Conservation (phyloP, 2,113 vertebrate genomes). For the Alaudala cheleensis region DNA sequence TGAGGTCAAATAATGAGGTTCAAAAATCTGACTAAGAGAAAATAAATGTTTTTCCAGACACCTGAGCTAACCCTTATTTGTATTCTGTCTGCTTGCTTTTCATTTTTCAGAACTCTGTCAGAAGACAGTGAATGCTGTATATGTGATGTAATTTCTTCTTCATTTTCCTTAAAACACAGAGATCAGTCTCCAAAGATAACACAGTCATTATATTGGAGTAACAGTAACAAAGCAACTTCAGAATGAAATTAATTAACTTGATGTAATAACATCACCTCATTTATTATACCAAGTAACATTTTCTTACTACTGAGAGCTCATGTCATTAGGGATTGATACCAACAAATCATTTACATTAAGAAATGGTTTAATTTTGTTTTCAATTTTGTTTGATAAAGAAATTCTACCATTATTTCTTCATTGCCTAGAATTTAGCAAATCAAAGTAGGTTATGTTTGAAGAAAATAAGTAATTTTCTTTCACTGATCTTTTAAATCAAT, state of each 20-base stretch:
- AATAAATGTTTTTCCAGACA: neutral
- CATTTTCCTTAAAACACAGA: neutral
- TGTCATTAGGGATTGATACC: neutral
- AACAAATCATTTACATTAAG: neutral
- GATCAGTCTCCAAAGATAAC: neutral
- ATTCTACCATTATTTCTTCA: neutral
- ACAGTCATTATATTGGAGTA: neutral
- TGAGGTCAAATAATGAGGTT: neutral
- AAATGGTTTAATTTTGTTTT: neutral
- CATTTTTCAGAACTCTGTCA: neutral
- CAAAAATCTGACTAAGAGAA: neutral
- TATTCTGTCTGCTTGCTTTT: neutral
- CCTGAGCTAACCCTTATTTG: neutral
- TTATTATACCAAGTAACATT: neutral
- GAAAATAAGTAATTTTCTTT: neutral
- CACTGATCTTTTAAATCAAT: neutral
- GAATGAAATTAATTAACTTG: neutral
- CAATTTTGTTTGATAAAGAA: neutral
- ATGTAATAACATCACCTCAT: neutral
- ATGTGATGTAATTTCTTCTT: neutral
- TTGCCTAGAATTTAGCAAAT: neutral
- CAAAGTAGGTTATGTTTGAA: neutral
- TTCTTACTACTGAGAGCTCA: neutral
- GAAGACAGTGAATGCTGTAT: neutral
- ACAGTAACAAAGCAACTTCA: neutral